Percentiles rank a stretch among this genome's conserved stretches.
phyloP scores from a whole-genome alignment of 2,888 invertebrate species.

The Drosophila neonasuta region DNA sequence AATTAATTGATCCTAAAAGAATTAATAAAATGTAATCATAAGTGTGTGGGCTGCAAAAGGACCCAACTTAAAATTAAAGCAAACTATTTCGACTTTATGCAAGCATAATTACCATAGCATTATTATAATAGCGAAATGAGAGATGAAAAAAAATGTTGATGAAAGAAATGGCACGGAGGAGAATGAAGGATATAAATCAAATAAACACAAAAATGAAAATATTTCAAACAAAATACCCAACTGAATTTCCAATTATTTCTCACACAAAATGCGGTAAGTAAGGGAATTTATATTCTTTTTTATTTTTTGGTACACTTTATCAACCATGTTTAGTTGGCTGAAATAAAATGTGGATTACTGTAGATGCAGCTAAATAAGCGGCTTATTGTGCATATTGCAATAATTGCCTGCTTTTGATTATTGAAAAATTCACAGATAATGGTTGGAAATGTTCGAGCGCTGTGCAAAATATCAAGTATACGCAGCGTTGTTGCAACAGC shows the following conservation, averaged over 20 bases:
- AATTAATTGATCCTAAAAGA: conserved; percentile 45
- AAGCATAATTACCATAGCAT: conserved; percentile 57
- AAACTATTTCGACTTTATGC: conserved; percentile 63
- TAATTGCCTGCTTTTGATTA: background rate
- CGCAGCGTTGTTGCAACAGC: background rate
- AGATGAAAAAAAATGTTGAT: conserved; percentile 2
- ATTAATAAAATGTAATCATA: conserved; percentile 35
- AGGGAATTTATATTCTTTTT: background rate
- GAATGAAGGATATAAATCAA: conserved; percentile 57
- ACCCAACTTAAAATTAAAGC: conserved; percentile 50
- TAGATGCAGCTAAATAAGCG: background rate
- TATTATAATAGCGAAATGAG: conserved; percentile 46
- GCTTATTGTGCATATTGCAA: background rate
- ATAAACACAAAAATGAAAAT: conserved; percentile 67
- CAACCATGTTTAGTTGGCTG: too few species aligned
- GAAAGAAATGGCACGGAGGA: conserved; percentile 24
- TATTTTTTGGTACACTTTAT: too few species aligned
- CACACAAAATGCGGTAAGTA: background rate
- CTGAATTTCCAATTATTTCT: conserved; percentile 2
- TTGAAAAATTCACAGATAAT: background rate
- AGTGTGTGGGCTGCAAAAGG: conserved; percentile 32
- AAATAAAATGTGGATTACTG: background rate
- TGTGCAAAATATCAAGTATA: conserved; percentile 4
- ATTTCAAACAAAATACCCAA: conserved; percentile 58
- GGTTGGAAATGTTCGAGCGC: background rate